Evolutionary conservation across 2,888 invertebrate genomes (phyloP), one percentile per base, ranked within the genome.

Genomic region (Sipunculus nudus): DNA sequence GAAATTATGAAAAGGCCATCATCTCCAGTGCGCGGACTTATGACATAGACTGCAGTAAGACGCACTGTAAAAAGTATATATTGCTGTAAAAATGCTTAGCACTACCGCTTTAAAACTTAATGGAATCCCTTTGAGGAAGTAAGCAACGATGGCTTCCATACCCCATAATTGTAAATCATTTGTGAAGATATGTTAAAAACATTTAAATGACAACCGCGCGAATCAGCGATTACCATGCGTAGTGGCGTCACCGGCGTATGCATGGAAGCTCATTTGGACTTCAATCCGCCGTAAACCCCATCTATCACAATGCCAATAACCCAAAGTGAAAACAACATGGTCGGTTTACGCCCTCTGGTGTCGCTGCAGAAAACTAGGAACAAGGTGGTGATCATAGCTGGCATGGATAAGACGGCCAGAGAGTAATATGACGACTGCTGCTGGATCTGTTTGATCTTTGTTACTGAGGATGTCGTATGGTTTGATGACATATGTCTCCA

Each of bases 171-270:
- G n/a, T n/a, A n/a, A n/a, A n/a, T n/a, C n/a, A 26, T n/a, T 46
- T 5, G 46, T 25, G 16, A 54, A 45, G 16, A 54, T n/a, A 5
- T 46, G 23, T 13, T 23, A 8, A 13, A 54, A 25, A 10, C 35
- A 16, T 16, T 26, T 54, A 45, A 1, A 54, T 31, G 8, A 45
- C 23, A 31, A 45, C 31, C 25, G 46, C 46, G 54, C 45, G 54
- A 54, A 13, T n/a, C 45, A 45, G 3, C 45, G 29, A 25, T 45
- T 13, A 32, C 16, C 25, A n/a, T 54, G 45, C 6, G 45, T 8
- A 13, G 54, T 54, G 19, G 46, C 26, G 35, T 54, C 54, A 29
- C 45, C 54, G 10, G 46, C 23, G 35, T 54, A 54, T 3, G 54
- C 45, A 31, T 46, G 46, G 23, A 32, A 31, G 23, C 45, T 32